A percentile compares a stretch with the other conserved stretches of the same genome.
These are phyloP conservation scores for Danio choprae DNA, from an alignment of 2,797 vertebrate genomes.

Conservation along the genomic window DNA sequence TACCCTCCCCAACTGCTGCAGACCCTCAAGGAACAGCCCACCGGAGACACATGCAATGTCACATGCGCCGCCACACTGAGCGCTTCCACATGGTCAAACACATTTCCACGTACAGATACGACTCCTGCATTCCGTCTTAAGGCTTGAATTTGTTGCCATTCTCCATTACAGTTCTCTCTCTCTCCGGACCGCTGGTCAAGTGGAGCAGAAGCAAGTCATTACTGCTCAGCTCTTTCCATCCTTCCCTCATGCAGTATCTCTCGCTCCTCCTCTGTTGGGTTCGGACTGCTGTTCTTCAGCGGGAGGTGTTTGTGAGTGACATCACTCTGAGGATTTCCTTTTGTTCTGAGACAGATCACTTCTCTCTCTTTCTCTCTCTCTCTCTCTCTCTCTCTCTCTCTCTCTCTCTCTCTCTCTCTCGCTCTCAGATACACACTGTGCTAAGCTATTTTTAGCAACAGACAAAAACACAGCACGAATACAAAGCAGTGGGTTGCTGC, in stretches of 20 bases:
- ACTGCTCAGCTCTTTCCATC: conserved; percentile 26
- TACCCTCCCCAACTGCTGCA: conserved; percentile 36
- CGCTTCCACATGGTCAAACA: conserved; percentile 42
- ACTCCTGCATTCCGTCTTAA: conserved; percentile 45
- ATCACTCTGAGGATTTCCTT: conserved; percentile 77
- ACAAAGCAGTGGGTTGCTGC: conserved; percentile 48
- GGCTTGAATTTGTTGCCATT: not conserved
- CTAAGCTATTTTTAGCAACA: conserved; percentile 56
- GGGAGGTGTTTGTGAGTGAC: conserved; percentile 62
- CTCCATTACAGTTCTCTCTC: conserved; percentile 24
- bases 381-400: conserved; percentile 13
- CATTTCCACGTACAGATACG: not conserved
- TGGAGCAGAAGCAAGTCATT: conserved; percentile 68
- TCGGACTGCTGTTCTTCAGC: conserved; percentile 39
- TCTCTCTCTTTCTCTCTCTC: conserved; percentile 47
- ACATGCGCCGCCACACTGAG: conserved; percentile 37
- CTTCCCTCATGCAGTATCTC: not conserved
- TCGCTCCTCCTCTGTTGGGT: not conserved
- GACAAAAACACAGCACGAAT: conserved; percentile 41
- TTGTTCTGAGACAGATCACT: conserved; percentile 54
- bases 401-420: conserved; percentile 6
- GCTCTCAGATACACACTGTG: not conserved
- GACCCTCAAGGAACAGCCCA: conserved; percentile 46
- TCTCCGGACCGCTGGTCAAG: conserved; percentile 64
- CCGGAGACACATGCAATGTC: conserved; percentile 62